Conservation (phyloP, 2,797 vertebrate genomes). For the Takifugu ocellatus region DNA sequence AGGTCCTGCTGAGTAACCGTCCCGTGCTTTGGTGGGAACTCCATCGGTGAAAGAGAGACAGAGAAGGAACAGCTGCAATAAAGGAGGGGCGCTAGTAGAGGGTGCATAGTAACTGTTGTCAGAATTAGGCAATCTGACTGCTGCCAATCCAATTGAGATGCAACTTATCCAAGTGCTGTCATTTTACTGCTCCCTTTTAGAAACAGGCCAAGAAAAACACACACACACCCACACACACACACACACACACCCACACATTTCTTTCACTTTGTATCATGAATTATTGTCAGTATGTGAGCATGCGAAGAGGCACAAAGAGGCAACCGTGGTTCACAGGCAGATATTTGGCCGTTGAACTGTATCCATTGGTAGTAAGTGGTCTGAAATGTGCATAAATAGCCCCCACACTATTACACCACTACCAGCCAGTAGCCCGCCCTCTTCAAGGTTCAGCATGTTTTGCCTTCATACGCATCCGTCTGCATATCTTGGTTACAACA, state of each 20-base stretch:
- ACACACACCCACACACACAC: no score
- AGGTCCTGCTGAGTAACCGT: constrained; percentile 1
- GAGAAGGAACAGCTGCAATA: neutral
- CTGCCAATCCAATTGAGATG: constrained; percentile 59
- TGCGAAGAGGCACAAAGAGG: no score
- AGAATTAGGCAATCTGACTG: constrained; percentile 69
- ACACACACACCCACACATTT: no score
- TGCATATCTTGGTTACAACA: no score
- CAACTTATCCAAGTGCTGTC: constrained; percentile 60
- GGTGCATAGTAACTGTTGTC: constrained; percentile 68
- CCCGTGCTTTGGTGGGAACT: constrained; percentile 34
- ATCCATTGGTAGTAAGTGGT: neutral
- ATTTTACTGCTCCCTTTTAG: constrained; percentile 51
- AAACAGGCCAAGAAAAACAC: constrained; percentile 16
- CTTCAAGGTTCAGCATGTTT: no score
- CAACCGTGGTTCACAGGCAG: no score
- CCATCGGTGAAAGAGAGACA: constrained; percentile 12
- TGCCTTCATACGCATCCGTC: no score
- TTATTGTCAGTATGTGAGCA: no score
- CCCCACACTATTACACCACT: neutral
- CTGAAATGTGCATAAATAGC: neutral
- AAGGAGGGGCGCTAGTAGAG: neutral
- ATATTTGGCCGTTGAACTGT: no score
- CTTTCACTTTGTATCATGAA: no score
- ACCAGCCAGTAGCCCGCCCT: no score